Evolutionary conservation across 2,797 vertebrate genomes (phyloP).

Genomic region (Strix occidentalis): DNA sequence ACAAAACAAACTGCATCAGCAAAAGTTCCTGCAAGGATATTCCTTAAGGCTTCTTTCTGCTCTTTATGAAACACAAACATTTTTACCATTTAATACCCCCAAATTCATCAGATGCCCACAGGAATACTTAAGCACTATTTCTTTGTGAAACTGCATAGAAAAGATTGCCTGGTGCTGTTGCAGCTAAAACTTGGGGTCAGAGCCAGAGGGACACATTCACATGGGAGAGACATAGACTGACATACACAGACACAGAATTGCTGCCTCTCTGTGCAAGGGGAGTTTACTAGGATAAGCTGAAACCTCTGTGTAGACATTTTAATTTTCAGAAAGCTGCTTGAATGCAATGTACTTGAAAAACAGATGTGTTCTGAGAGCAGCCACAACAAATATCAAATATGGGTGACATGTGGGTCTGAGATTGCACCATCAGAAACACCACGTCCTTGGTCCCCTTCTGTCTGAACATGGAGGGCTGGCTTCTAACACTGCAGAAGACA

Average conservation of each 20-base stretch:
- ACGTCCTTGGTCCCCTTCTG: background rate
- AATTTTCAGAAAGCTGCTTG: slow-evolving; percentile 1
- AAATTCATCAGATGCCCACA: background rate
- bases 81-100: background rate
- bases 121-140: background rate
- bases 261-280: background rate
- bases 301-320: background rate
- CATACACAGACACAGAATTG: background rate
- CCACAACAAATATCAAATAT: background rate
- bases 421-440: background rate
- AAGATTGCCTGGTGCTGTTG: background rate
- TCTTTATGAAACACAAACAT: background rate
- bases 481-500: background rate
- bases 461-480: background rate
- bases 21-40: slow-evolving; percentile 25
- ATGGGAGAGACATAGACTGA: background rate
- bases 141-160: background rate
- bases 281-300: background rate
- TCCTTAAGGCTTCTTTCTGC: slow-evolving; percentile 25
- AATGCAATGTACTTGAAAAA: background rate
- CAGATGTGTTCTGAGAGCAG: background rate
- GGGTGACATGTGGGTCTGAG: background rate
- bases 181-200: background rate
- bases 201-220: background rate
- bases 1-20: slow-evolving; percentile 42